Percentiles rank a stretch among this genome's conserved stretches.
Conservation (phyloP, 2,797 vertebrate genomes). For the Netta rufina region DNA sequence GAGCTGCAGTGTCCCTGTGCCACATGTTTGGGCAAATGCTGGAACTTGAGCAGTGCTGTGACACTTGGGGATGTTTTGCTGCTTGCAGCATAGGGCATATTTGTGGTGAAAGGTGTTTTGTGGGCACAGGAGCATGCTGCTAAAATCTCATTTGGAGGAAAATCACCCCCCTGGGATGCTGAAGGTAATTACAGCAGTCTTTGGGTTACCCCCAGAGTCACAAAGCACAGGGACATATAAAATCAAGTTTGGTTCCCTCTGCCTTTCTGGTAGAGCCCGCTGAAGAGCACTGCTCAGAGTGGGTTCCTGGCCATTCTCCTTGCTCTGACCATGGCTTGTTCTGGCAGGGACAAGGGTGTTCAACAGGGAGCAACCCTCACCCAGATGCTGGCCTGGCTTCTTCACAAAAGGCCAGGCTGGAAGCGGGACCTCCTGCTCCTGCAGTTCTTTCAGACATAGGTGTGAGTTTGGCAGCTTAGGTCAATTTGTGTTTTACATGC, state of each 20-base stretch:
- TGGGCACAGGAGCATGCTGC: not conserved
- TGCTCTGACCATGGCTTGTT: not conserved
- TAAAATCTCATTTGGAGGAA: not conserved
- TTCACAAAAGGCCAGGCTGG: not conserved
- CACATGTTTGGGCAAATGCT: rapidly evolving
- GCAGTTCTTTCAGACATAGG: not conserved
- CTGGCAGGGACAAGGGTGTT: not conserved
- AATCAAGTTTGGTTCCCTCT: not conserved
- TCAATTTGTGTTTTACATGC: not conserved
- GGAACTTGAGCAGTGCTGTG: rapidly evolving
- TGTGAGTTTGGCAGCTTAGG: too few relatives aligned
- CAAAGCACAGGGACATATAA: not conserved
- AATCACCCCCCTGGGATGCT: not conserved
- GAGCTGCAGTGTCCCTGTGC: not conserved
- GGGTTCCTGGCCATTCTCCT: not conserved
- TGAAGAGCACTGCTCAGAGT: not conserved
- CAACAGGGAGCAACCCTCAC: not conserved
- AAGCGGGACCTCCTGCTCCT: not conserved
- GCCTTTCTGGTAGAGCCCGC: not conserved
- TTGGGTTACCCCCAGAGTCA: not conserved
- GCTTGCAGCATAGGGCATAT: not conserved
- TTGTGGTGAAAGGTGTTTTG: not conserved
- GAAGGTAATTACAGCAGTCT: too few relatives aligned
- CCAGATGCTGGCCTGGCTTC: not conserved
- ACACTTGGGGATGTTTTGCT: not conserved